Conservation (phyloP, 37 sponge, comb jelly and placozoan species). For the Corticium candelabrum region DNA sequence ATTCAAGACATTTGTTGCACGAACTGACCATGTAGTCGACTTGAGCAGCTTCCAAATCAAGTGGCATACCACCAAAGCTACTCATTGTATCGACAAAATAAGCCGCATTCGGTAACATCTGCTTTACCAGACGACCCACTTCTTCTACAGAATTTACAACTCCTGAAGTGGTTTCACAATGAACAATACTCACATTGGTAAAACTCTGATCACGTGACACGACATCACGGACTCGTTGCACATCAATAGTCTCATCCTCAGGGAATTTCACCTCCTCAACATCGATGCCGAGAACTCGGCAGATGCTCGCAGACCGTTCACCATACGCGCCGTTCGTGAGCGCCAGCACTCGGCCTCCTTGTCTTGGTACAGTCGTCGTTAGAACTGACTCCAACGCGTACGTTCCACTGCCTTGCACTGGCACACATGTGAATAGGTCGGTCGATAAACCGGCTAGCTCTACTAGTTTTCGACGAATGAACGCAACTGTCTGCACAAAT, state of each 20-base stretch:
- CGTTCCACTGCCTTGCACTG: constrained; percentile 21
- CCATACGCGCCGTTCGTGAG: constrained; percentile 14
- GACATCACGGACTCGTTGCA: not conserved
- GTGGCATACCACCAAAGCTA: constrained; percentile 12
- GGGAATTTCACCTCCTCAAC: not conserved
- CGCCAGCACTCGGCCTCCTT: not conserved
- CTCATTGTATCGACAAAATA: constrained; percentile 21
- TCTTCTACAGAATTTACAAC: not conserved
- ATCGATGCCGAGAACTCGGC: not conserved
- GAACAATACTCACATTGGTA: not conserved
- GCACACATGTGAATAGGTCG: constrained; percentile 9
- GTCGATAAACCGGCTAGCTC: not conserved
- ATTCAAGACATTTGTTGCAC: constrained; percentile 17
- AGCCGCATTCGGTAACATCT: not conserved
- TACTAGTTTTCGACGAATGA: not conserved
- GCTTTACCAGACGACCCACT: not conserved
- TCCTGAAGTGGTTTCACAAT: constrained; percentile 15
- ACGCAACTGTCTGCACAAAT: not conserved
- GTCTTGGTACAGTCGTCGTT: constrained; percentile 7
- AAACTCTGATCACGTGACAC: not conserved
- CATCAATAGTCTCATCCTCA: not conserved
- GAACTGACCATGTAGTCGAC: constrained; percentile 15
- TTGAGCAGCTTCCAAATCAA: not conserved
- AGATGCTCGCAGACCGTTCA: not conserved
- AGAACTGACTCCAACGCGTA: constrained; percentile 3